phyloP scores from a whole-genome alignment of 2,797 vertebrate genomes.

The Meriones psammophilus region DNA sequence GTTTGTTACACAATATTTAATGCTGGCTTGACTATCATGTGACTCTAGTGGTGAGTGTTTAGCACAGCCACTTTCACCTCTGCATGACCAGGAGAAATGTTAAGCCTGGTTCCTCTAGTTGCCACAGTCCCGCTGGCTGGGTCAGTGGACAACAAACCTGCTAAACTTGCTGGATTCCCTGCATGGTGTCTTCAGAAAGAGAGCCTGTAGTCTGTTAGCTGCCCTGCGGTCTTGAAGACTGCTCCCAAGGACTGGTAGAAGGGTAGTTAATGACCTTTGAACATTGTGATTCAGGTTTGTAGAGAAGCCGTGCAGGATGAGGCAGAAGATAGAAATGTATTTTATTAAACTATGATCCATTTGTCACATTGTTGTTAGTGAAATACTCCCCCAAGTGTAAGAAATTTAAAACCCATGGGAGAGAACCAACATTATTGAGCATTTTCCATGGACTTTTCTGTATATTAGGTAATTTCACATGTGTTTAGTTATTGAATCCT shows the following conservation, averaged over 20 bases:
- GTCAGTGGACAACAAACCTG: neutral
- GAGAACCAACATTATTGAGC: neutral
- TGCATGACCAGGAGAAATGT: neutral
- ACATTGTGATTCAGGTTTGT: neutral
- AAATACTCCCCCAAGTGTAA: neutral
- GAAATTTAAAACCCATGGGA: slow-evolving; percentile 43
- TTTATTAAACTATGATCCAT: neutral
- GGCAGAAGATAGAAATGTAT: neutral
- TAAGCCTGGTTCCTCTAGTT: neutral
- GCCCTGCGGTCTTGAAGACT: neutral
- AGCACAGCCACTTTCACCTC: neutral
- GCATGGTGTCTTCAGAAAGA: neutral
- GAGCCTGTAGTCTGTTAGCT: neutral
- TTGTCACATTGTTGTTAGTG: neutral
- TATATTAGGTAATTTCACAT: neutral
- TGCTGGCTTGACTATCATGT: neutral
- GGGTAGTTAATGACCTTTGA: neutral
- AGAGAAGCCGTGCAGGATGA: neutral
- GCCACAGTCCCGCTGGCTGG: neutral
- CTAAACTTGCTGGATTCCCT: neutral
- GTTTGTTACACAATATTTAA: neutral
- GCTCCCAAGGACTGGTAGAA: neutral
- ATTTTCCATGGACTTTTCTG: neutral
- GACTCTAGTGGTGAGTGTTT: neutral
- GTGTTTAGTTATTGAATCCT: slow-evolving; percentile 27